Evolutionary conservation across 2,797 vertebrate genomes (phyloP).

Genomic region (Labeo calbasu): DNA sequence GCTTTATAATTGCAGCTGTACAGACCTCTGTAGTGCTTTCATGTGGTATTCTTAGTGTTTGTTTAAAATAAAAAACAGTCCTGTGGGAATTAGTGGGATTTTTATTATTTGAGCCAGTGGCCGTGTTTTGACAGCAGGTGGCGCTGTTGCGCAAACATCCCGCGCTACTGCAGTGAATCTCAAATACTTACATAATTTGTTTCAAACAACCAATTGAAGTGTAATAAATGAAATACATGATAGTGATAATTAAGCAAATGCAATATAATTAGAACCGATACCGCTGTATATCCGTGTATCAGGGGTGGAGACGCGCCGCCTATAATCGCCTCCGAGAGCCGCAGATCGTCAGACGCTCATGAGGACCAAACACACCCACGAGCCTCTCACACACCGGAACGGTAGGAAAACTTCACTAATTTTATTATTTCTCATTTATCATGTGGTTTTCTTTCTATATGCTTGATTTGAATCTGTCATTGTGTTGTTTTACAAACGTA

Average conservation of each 20-base stretch:
- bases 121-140: neutral
- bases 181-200: too few relatives aligned
- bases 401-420: slow-evolving; percentile 3
- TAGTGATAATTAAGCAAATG: neutral
- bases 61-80: neutral
- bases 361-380: neutral
- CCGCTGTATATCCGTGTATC: neutral
- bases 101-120: neutral
- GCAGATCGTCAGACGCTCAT: neutral
- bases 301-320: neutral
- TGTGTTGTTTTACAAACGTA: neutral
- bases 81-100: neutral
- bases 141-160: neutral
- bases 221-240: neutral
- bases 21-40: too few relatives aligned
- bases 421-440: too few relatives aligned
- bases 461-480: neutral
- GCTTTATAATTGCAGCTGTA: too few relatives aligned
- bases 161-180: neutral
- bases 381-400: slow-evolving; percentile 1
- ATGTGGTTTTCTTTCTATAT: neutral
- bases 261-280: too few relatives aligned
- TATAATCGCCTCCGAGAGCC: neutral
- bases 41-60: too few relatives aligned
- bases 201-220: neutral